phyloP scores from a whole-genome alignment of 2,797 vertebrate genomes.

The Peromyscus eremicus region DNA sequence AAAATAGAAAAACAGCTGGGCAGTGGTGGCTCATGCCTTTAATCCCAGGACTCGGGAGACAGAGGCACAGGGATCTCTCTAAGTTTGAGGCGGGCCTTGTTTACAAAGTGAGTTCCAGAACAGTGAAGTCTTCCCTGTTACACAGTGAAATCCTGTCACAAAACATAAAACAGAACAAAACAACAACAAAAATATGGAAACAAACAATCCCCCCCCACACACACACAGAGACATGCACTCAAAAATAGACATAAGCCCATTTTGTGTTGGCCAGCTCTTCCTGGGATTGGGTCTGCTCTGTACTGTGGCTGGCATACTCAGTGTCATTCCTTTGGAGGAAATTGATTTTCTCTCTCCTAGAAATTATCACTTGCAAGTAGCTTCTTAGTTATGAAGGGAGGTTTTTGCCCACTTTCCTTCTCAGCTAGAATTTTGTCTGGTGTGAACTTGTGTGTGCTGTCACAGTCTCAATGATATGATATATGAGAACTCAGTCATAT shows the following conservation, averaged over 20 bases:
- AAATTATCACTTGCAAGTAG: not conserved
- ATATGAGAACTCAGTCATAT: not conserved
- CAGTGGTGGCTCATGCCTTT: no score
- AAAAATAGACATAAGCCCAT: not conserved
- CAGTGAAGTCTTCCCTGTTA: no score
- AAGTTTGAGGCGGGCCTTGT: no score
- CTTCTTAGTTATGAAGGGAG: not conserved
- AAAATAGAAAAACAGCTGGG: not conserved
- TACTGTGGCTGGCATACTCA: not conserved
- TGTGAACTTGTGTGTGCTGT: not conserved
- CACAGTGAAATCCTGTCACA: no score
- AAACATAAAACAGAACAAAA: no score
- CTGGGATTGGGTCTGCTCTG: not conserved
- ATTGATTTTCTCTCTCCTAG: not conserved
- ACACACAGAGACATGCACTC: no score
- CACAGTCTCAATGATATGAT: no score
- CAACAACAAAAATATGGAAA: not conserved
- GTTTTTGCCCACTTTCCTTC: not conserved
- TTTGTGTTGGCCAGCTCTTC: not conserved
- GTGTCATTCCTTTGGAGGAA: not conserved
- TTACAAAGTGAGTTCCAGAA: no score
- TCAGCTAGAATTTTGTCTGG: not conserved
- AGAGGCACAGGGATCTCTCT: no score
- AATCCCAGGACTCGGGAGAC: no score
- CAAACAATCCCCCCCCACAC: not conserved